Base-by-base conservation (phyloP, 1,140 invertebrate genomes). In the Araneus ventricosus region DNA sequence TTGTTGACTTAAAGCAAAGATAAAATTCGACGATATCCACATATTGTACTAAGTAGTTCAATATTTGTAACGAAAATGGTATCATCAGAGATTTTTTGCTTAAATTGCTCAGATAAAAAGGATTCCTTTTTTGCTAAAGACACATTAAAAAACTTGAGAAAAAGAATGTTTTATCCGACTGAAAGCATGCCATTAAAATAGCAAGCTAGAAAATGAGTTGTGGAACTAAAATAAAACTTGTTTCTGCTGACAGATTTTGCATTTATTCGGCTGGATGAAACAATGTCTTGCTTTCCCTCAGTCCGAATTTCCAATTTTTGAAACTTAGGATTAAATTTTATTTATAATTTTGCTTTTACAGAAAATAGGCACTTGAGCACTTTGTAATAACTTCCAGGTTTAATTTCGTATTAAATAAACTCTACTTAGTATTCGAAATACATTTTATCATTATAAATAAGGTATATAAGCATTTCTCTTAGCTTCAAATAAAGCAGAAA, bases 151-250 rank as follows among this genome's bases (percentile, higher is more conserved):
- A 75, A 34, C 3, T 0, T 22, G 0, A 5, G 17, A 70, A 70
- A 75, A 75, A 22, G 2, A 34, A 34, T 20, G 17, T 75, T 75
- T 20, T 4, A 75, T 75, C 27, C 17, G 20, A 34, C 17, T 75
- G 30, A 75, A 75, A 75, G 70, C 34, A 37, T 75, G 34, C 70
- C 70, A 75, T 75, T 75, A 75, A 75, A 75, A 75, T 27, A 75
- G 30, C 14, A 37, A 20, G 30, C 34, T 75, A 75, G 17, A 75
- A 75, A 75, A 20, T 20, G 17, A 75, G 70, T 4, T 22, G 34
- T 75, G 30, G 37, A 75, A 75, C 70, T 37, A 30, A 75, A 75
- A 75, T 30, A 75, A 75, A 34, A 75, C 17, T 37, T 75, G 20
- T 75, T 75, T 75, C 30, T 34, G 17, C 70, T 37, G 30, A 75